Conservation (phyloP, 2,113 vertebrate species). For the Egretta garzetta region DNA sequence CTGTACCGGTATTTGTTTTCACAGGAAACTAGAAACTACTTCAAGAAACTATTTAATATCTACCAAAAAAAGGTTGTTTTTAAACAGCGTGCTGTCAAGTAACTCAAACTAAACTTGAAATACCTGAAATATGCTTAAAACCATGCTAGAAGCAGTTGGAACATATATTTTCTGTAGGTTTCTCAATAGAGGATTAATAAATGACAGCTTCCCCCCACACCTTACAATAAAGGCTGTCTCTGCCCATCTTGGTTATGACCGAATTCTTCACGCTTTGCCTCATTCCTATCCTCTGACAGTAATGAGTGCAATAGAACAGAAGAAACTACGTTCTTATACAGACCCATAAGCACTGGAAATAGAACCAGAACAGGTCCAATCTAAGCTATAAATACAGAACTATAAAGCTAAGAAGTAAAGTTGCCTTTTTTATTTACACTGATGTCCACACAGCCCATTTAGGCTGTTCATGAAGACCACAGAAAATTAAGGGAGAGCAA, state of each 20-base stretch:
- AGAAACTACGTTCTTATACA: neutral
- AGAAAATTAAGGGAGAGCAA: neutral
- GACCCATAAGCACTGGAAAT: neutral
- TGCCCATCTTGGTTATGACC: neutral
- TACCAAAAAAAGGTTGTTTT: neutral
- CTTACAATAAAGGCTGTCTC: conserved; percentile 21
- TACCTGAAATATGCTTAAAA: neutral
- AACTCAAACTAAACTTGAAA: neutral
- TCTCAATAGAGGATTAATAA: neutral
- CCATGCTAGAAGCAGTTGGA: neutral
- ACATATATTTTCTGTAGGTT: neutral
- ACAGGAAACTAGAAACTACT: neutral
- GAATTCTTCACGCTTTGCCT: conserved; percentile 9
- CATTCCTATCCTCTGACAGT: conserved; percentile 29
- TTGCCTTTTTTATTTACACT: neutral
- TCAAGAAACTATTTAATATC: neutral
- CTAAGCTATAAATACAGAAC: neutral
- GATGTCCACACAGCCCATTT: neutral
- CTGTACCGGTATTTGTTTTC: neutral
- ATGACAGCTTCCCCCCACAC: conserved; percentile 12
- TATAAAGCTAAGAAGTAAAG: neutral
- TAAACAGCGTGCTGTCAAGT: neutral
- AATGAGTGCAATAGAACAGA: neutral
- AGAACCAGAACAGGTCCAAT: neutral
- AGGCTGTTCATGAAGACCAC: neutral